phyloP scores from a whole-genome alignment of 2,113 vertebrate species.

The Lophura nycthemera region DNA sequence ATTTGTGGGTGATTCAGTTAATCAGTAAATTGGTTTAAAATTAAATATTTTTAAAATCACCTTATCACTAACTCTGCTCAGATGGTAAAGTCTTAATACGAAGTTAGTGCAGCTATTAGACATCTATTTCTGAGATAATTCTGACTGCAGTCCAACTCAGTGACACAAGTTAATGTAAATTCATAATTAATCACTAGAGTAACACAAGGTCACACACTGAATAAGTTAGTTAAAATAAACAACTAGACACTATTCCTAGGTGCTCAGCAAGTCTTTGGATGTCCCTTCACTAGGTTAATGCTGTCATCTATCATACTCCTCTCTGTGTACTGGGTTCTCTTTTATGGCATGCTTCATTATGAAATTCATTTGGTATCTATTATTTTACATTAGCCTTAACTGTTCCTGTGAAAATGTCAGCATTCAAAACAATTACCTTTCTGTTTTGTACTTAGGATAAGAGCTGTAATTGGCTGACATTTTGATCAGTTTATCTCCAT shows the following conservation, averaged over 20 bases:
- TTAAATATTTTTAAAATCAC: neutral
- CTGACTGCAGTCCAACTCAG: neutral
- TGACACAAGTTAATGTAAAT: neutral
- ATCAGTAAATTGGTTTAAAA: conserved; percentile 25
- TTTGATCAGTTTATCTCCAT: neutral
- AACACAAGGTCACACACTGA: conserved; percentile 2
- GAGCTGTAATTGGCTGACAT: neutral
- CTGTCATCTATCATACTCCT: neutral
- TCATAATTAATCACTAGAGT: conserved; percentile 11
- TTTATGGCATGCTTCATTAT: neutral
- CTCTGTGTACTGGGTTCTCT: neutral
- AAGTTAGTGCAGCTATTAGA: neutral
- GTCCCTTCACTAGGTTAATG: neutral
- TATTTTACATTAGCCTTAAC: conserved; percentile 32
- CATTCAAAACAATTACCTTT: conserved; percentile 9
- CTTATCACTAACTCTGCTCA: neutral
- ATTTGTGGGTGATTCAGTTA: neutral
- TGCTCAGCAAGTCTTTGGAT: neutral
- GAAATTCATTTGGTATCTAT: conserved; percentile 23
- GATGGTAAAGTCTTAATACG: neutral
- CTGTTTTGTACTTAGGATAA: neutral
- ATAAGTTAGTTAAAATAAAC: neutral
- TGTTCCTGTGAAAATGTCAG: neutral
- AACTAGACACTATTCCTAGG: neutral
- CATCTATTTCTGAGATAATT: neutral